phyloP scores from a whole-genome alignment of 2,888 invertebrate species.

The Tenodera sinensis region DNA sequence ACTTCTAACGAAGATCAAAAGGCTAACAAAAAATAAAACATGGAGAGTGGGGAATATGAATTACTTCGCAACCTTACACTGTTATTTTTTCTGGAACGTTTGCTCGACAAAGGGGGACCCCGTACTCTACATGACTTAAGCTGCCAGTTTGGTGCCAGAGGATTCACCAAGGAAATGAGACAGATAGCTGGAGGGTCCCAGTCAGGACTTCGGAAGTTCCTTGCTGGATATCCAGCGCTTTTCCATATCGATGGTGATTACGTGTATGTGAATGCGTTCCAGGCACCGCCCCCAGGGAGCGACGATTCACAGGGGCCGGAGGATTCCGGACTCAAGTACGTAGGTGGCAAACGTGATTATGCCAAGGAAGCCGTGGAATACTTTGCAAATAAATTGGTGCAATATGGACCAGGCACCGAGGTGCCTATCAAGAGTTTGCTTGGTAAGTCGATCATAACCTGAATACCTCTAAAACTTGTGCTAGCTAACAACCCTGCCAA shows the following conservation, averaged over 20 bases:
- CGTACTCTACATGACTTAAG: conserved; percentile 95
- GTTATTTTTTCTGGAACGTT: conserved; percentile 96
- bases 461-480: neutral
- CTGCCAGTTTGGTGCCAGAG: conserved; percentile 98
- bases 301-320: conserved; percentile 55
- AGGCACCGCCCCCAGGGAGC: conserved; percentile 50
- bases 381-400: conserved; percentile 90
- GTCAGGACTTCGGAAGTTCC: conserved; percentile 93
- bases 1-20: conserved; percentile 30
- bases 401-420: conserved; percentile 94
- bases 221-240: conserved; percentile 92
- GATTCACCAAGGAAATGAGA: conserved; percentile 98
- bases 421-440: conserved; percentile 94
- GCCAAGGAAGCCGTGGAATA: conserved; percentile 97
- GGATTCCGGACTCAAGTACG: conserved; percentile 37
- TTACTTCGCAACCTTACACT: conserved; percentile 91
- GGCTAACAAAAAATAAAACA: conserved; percentile 40
- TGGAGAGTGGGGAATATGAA: conserved; percentile 94
- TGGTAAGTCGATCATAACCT: conserved; percentile 42
- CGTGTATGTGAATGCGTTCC: conserved; percentile 79
- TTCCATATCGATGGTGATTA: conserved; percentile 93
- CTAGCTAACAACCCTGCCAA: too few species aligned
- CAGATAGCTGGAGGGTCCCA: conserved; percentile 94
- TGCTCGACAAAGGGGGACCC: conserved; percentile 94
- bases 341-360: conserved; percentile 74